Base-by-base conservation (phyloP, 2,888 invertebrate species). In the Ryuthela nishihirai region DNA sequence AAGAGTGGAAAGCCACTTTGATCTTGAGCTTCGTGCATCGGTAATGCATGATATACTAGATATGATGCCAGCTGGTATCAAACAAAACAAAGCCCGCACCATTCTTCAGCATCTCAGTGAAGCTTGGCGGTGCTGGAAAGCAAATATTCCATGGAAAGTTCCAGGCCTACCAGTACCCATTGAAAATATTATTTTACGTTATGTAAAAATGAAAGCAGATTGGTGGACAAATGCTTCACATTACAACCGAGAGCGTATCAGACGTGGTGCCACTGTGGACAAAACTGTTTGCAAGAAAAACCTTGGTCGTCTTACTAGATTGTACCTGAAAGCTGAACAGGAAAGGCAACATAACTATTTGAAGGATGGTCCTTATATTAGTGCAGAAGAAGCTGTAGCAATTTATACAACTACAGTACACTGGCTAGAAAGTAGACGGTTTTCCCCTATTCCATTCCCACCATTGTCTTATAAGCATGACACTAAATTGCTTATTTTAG, bases 161-260 rank as follows among this genome's bases (percentile, higher is more conserved):
- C 99, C 99, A 2, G 99, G 98, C 3, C 78, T 99, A 5, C 99
- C 99, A 0, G 98, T 94, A 25, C 99, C 99, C 0, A 98, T 99
- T 64, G 99, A 99, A 78, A 99, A 99, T 78, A 99, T 99, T 99
- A 99, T 99, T 69, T 82, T 99, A 55, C 84, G 99, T 29, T 99
- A 98, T 76, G 99, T 99, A 10, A 99, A 99, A 76, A 98, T 99
- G 87, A 99, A 99, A 74, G 99, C 99, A 0, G 99, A 99, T 76
- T 99, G 99, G 99, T 99, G 99, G 99, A 99, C 99, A 0, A 99
- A 99, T 76, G 99, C 99, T 0, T 98, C 99, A 0, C 99, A 99
- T 75, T 99, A 99, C 77, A 99, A 99, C 78, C 83, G 99, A 36
- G 99, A 99, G 76, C 82, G 99, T 70, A 99, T 99, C 67, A 84